These are phyloP conservation scores for Gambusia yucatana DNA, from an alignment of 2,797 vertebrate species.

Conservation along the genomic window DNA sequence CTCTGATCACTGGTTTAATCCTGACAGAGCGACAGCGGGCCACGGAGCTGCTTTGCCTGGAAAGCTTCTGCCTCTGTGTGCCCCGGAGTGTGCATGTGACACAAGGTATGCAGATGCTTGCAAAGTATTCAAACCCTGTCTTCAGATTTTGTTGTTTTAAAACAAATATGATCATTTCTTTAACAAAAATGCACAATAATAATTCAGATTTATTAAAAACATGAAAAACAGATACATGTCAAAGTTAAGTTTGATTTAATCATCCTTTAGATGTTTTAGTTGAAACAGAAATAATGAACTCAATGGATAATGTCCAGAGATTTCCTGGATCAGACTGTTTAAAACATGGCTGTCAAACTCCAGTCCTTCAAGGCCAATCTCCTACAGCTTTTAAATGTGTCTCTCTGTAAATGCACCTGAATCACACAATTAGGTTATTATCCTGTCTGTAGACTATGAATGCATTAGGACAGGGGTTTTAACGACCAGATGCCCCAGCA, in stretches of 20 bases:
- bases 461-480: too few relatives aligned
- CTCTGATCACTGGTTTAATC: conserved; percentile 81
- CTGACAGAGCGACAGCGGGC: conserved; percentile 74
- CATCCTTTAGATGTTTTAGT: neutral
- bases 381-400: neutral
- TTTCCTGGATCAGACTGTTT: neutral
- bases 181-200: neutral
- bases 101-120: neutral
- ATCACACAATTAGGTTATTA: neutral
- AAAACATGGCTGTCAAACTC: neutral
- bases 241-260: neutral
- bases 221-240: neutral
- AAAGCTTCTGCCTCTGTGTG: conserved; percentile 15
- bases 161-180: neutral
- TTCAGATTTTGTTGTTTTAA: neutral
- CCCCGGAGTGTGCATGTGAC: neutral
- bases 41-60: conserved; percentile 61
- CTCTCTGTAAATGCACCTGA: neutral
- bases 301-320: neutral
- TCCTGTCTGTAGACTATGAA: neutral
- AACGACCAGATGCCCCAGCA: too few relatives aligned
- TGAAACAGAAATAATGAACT: neutral
- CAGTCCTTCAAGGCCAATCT: neutral
- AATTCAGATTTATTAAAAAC: neutral
- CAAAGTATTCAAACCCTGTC: neutral